Evolutionary conservation across 1,140 invertebrate genomes (phyloP).

Genomic region (Micrasema minimum): DNA sequence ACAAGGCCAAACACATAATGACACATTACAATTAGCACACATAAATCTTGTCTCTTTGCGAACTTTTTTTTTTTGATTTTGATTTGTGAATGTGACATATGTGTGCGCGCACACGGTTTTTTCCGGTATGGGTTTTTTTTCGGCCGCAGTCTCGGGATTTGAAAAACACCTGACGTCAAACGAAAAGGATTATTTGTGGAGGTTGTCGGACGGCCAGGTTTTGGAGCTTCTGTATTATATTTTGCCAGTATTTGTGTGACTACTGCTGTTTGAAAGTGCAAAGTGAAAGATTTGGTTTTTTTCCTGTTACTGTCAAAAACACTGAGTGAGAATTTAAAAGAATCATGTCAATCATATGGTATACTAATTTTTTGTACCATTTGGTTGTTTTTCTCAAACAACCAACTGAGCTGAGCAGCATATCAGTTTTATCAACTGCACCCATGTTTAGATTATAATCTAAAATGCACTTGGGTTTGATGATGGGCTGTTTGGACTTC

Average conservation of each 20-base stretch:
- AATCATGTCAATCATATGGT: constrained; percentile 52
- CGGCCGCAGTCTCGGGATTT: too few species aligned
- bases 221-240: neutral
- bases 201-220: neutral
- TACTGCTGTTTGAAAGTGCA: constrained; percentile 1
- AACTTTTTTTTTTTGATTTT: too few species aligned
- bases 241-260: neutral
- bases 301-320: constrained; percentile 37
- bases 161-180: too few species aligned
- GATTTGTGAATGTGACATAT: too few species aligned
- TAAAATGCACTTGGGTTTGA: constrained; percentile 53
- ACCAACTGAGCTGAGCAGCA: constrained; percentile 53
- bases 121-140: too few species aligned
- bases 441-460: constrained; percentile 58
- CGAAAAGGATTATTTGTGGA: neutral
- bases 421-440: constrained; percentile 56
- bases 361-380: constrained; percentile 56
- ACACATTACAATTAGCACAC: too few species aligned
- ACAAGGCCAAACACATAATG: too few species aligned
- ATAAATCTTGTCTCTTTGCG: too few species aligned
- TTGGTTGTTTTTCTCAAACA: constrained; percentile 53
- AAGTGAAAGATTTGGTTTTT: neutral
- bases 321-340: constrained; percentile 52
- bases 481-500: constrained; percentile 43
- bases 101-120: too few species aligned